A percentile compares a stretch with the other conserved stretches of the same genome.
These are phyloP conservation scores for Ornithoptera priamus DNA, from an alignment of 2,888 invertebrate genomes.

Conservation along the genomic window DNA sequence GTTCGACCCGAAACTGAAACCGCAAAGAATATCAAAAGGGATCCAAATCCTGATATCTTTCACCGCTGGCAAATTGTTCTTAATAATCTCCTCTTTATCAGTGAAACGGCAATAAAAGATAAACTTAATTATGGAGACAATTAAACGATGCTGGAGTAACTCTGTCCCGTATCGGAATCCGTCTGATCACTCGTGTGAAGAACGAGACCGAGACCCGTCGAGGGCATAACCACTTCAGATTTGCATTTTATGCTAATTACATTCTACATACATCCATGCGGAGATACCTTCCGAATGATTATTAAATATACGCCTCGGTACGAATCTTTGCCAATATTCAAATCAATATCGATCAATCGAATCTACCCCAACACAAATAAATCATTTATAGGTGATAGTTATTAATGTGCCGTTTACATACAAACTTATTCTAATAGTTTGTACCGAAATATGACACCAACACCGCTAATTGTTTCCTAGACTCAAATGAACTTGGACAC, in stretches of 20 bases:
- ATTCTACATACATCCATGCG: slow-evolving; percentile 5
- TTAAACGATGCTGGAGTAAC: slow-evolving; percentile 23
- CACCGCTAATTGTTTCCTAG: too few species aligned
- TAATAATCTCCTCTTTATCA: slow-evolving; percentile 20
- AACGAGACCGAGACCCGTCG: not conserved
- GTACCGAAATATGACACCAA: too few species aligned
- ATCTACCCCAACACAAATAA: slow-evolving; percentile 8
- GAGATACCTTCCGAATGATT: slow-evolving; percentile 2
- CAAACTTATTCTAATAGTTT: too few species aligned
- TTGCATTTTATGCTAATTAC: slow-evolving; percentile 26
- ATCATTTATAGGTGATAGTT: too few species aligned
- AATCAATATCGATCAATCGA: not conserved
- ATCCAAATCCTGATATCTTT: not conserved
- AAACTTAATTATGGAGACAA: slow-evolving; percentile 24
- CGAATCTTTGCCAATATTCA: slow-evolving; percentile 24
- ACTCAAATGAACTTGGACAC: too few species aligned
- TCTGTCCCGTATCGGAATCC: slow-evolving; percentile 15
- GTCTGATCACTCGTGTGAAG: slow-evolving; percentile 15
- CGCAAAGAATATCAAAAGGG: too few species aligned
- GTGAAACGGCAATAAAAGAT: slow-evolving; percentile 26
- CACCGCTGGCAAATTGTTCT: slow-evolving; percentile 3
- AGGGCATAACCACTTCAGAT: slow-evolving; percentile 8
- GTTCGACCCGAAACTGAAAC: too few species aligned
- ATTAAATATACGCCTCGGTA: slow-evolving; percentile 10
- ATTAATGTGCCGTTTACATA: too few species aligned